Evolutionary conservation across 2,113 vertebrate species (phyloP).

Genomic region (Etheostoma spectabile): DNA sequence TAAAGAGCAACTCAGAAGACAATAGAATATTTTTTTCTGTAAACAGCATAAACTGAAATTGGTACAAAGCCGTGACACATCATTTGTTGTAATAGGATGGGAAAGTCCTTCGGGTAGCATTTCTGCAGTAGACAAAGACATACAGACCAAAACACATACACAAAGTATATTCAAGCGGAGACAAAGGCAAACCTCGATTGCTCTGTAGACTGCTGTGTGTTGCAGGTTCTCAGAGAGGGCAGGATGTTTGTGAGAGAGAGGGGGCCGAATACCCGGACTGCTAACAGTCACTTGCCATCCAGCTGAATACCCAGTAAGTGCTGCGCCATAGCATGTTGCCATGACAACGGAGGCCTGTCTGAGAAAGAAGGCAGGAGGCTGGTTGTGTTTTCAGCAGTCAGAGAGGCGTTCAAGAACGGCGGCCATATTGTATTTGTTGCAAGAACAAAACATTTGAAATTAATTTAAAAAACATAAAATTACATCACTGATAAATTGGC

Average conservation of each 20-base stretch:
- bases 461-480: constrained; percentile 14
- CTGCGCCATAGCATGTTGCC: constrained; percentile 94
- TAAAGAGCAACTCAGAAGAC: constrained; percentile 3
- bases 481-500: not conserved
- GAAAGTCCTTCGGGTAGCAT: constrained; percentile 63
- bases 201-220: constrained; percentile 43
- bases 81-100: constrained; percentile 35
- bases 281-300: constrained; percentile 73
- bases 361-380: constrained; percentile 74
- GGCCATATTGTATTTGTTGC: constrained; percentile 71
- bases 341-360: constrained; percentile 93
- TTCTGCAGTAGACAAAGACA: constrained; percentile 69
- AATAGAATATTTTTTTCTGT: constrained; percentile 38
- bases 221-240: constrained; percentile 58
- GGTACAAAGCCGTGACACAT: constrained; percentile 20
- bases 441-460: constrained; percentile 15
- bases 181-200: constrained; percentile 59
- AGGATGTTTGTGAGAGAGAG: constrained; percentile 56
- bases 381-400: constrained; percentile 72
- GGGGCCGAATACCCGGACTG: constrained; percentile 66
- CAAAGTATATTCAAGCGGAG: constrained; percentile 46
- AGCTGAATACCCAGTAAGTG: constrained; percentile 89
- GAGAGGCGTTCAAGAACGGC: constrained; percentile 53
- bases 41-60: constrained; percentile 40
- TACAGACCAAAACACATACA: constrained; percentile 45